Conservation (phyloP, 2,888 invertebrate genomes). For the Caenorhabditis sinica region DNA sequence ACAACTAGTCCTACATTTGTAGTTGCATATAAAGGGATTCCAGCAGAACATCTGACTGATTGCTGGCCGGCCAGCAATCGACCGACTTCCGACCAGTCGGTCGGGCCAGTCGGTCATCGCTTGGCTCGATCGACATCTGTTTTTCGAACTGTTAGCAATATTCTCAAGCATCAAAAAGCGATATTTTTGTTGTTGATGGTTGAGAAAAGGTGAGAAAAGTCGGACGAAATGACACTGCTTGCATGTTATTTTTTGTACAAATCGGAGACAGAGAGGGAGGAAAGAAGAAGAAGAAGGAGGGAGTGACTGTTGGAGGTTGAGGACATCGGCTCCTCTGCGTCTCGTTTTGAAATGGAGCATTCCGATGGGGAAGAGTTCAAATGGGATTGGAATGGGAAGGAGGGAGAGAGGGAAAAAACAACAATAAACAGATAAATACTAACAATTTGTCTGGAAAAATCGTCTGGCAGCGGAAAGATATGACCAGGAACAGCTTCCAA, state of each 20-base stretch:
- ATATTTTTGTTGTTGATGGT: neutral
- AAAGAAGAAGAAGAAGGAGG: neutral
- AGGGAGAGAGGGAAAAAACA: too few species aligned
- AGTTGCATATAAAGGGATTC: too few species aligned
- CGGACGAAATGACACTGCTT: constrained; percentile 2
- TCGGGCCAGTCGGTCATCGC: too few species aligned
- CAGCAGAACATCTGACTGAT: too few species aligned
- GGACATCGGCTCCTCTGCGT: constrained; percentile 35
- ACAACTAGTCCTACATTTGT: too few species aligned
- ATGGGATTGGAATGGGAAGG: neutral
- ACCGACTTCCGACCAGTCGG: too few species aligned
- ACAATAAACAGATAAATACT: neutral
- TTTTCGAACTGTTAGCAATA: neutral
- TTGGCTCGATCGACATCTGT: too few species aligned
- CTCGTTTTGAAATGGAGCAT: constrained; percentile 28
- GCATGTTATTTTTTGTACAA: constrained; percentile 43
- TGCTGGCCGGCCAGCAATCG: too few species aligned
- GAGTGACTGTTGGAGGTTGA: constrained; percentile 23
- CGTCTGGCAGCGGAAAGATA: too few species aligned
- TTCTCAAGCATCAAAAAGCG: too few species aligned
- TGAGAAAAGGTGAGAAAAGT: constrained; percentile 12
- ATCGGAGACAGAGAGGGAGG: constrained; percentile 3
- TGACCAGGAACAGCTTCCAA: too few species aligned
- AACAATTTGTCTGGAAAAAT: neutral
- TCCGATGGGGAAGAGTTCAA: neutral